Evolutionary conservation across 2,888 invertebrate genomes (phyloP), one percentile per base, ranked within the genome.

Genomic region (Mythimna ferrago): DNA sequence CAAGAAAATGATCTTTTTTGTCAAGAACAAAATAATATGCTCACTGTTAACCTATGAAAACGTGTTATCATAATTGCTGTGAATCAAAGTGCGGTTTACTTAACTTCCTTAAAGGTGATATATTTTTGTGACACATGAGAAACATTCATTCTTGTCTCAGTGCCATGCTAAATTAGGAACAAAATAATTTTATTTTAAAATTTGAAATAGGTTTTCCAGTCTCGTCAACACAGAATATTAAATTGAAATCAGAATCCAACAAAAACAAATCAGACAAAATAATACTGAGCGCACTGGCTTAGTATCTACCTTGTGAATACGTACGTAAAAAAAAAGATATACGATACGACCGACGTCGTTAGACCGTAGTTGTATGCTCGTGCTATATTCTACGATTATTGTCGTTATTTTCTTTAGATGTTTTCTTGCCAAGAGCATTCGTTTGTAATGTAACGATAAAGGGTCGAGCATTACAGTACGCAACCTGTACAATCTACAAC

Each of bases 161-260:
- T 72, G 72, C 51, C 71, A 32, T 41, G 58, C 16, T 58, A 41
- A n/a, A n/a, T 51, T 51, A 71, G 10, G 35, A 70, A 26, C 44
- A 10, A 35, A 32, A 21, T 19, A 64, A 19, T 63, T 44, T 21
- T 7, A 19, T 51, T 58, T 38, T 14, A 9, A 48, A 48, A 48
- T 14, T 1, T 3, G 2, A 16, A 26, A 26, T 16, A 48, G 48
- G 48, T 48, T 48, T 16, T 48, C 48, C 16, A 48, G 16, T 48
- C 16, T 48, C 48, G 16, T 48, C 14, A 32, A 32, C 32, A 54
- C 54, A 26, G 11, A 56, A 26, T 10, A 21, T 21, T n/a, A 54
- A 6, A 11, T 5, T 21, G 21, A 56, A 11, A 21, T 54, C 21
- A 21, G 21, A 54, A 11, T 14, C 5, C 1, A 9, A 56, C 14